Evolutionary conservation across 2,888 invertebrate species (phyloP), one percentile per base, ranked within the genome.

Genomic region (Stenodera caucasica): DNA sequence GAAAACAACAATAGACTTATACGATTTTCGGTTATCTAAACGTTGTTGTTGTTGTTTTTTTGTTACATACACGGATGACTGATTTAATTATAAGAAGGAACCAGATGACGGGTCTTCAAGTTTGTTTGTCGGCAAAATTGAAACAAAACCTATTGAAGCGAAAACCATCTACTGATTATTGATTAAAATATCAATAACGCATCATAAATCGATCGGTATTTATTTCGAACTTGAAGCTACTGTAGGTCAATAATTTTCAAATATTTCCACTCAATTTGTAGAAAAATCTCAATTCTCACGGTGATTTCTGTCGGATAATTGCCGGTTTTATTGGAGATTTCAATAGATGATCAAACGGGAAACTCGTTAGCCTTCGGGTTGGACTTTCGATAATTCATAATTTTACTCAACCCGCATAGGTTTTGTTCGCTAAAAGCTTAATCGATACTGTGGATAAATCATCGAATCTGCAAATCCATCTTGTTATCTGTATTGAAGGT

Each of bases 261-360:
- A 45, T 23, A 45, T 18, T 18, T 40, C 9, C 7, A 3, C 8
- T 18, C 5, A n/a, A 40, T 40, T 9, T 11, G 18, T 8, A 9
- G 18, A 40, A 18, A 18, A 2, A 40, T 45, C 21, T 21, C 5
- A 45, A 18, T 45, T 45, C 45, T 45, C 45, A 45, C 45, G 23
- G 21, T 45, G 45, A 45, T 45, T 5, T 21, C 45, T 45, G n/a
- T 11, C 2, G 1, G 45, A 45, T 45, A 45, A 45, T 45, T 45
- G 45, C 6, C 1, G 45, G 45, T 6, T 45, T 45, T 45, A 45
- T 12, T 11, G n/a, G 23, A 45, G 45, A 45, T 45, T 45, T 23
- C 23, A 45, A 45, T 45, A n/a, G 45, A 23, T 11, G 23, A 45
- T 45, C 45, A n/a, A 45, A 23, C 23, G 23, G 45, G 45, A 45